phyloP scores from a whole-genome alignment of 2,113 vertebrate genomes.

The Columbina picui region DNA sequence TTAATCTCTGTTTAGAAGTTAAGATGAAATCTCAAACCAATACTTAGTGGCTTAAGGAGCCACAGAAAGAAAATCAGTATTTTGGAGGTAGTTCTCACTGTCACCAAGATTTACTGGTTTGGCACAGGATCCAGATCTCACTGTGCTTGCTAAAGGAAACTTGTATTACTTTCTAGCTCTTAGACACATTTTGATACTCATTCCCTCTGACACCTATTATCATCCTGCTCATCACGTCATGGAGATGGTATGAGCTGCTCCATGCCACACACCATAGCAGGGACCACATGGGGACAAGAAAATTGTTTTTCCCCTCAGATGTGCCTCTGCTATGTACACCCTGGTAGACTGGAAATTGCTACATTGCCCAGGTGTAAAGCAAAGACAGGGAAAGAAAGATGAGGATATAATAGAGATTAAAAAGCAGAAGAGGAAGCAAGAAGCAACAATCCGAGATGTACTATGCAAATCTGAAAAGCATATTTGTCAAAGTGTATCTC shows the following conservation, averaged over 20 bases:
- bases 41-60: not conserved
- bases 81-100: not conserved
- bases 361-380: not conserved
- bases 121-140: not conserved
- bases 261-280: fast-evolving
- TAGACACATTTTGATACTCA: not conserved
- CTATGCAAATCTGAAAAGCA: not conserved
- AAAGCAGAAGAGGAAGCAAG: not conserved
- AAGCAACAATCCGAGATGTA: not conserved
- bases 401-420: not conserved
- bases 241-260: not conserved
- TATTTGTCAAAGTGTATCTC: not conserved
- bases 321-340: not conserved
- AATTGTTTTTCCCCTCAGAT: not conserved
- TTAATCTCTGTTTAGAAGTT: not conserved
- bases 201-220: not conserved
- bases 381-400: not conserved
- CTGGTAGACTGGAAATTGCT: not conserved
- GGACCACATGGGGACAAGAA: not conserved
- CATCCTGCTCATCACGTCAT: not conserved
- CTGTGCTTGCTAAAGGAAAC: not conserved
- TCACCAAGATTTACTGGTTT: not conserved
- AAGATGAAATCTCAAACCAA: not conserved
- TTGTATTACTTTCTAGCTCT: not conserved
- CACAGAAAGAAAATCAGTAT: not conserved